Evolutionary conservation across 2,888 invertebrate species (phyloP).

Genomic region (Odontocerum albicorne): DNA sequence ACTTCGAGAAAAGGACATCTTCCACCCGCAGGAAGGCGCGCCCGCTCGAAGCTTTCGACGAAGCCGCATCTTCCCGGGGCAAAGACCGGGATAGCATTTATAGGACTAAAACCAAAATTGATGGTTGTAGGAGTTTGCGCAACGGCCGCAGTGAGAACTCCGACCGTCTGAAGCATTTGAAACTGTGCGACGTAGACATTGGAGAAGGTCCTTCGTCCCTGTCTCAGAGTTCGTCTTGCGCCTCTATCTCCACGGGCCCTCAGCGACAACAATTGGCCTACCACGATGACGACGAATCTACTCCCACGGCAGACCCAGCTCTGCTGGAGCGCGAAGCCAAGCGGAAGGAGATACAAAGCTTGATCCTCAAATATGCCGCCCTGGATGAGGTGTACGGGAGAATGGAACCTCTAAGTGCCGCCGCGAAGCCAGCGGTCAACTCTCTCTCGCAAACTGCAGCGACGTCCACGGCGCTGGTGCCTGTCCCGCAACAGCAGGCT

Average conservation of each 20-base stretch:
- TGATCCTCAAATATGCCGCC: conserved; percentile 81
- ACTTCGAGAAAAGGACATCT: conserved; percentile 48
- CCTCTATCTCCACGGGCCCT: background rate
- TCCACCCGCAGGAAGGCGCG: conserved; percentile 44
- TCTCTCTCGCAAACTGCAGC: conserved; percentile 45
- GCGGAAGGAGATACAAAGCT: conserved; percentile 79
- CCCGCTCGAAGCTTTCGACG: conserved; percentile 44
- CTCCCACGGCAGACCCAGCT: conserved; percentile 59
- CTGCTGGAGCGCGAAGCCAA: conserved; percentile 75
- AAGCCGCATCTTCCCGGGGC: conserved; percentile 43
- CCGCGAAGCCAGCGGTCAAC: conserved; percentile 22
- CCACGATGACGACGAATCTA: conserved; percentile 54
- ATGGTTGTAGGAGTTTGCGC: conserved; percentile 46
- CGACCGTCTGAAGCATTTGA: conserved; percentile 53
- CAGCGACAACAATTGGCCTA: conserved; percentile 51
- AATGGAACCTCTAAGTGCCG: conserved; percentile 41
- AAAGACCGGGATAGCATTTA: conserved; percentile 57
- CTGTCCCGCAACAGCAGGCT: conserved; percentile 39
- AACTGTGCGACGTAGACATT: conserved; percentile 59
- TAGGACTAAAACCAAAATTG: conserved; percentile 53
- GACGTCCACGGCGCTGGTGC: conserved; percentile 40
- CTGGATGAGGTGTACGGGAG: conserved; percentile 71
- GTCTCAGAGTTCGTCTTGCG: conserved; percentile 21
- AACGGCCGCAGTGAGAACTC: conserved; percentile 65
- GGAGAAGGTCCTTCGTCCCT: conserved; percentile 38